Base-by-base conservation (phyloP, 2,797 vertebrate genomes). In the Manis crassicaudata region DNA sequence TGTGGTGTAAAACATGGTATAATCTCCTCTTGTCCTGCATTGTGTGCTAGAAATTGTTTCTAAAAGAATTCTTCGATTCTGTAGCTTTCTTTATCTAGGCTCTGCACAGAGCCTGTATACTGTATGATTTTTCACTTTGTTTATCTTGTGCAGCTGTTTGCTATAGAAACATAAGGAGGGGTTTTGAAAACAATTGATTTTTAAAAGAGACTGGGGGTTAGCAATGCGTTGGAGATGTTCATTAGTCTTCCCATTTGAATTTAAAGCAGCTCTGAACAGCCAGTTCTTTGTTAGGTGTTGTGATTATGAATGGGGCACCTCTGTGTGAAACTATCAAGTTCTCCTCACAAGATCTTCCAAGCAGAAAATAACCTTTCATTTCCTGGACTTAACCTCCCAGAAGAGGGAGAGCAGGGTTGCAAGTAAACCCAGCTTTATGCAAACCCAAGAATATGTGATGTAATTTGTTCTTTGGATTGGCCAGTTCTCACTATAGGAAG, bases 321-420 rank as follows among this genome's bases (percentile, higher is more conserved):
- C 96, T 95, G 96, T 96, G 96, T 95, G 95, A 97, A 97, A 94
- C 96, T 83, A 92, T 88, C 79, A 96, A 80, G 83, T 96, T 97
- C 91, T 92, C 95, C 89, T 96, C 97, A 95, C 58, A 92, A 96
- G 96, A 94, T 52, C 96, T 96, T 97, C 83, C 97, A 96, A 95
- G 97, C 88, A 95, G 96, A 97, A 98, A 97, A 95, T 87, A 97
- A 97, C 86, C 96, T 96, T 97, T 96, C 90, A 92, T 92, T 96
- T 96, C 82, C 86, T 81, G 83, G 95, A 35, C 62, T 97, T 96
- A 77, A 77, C 86, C 95, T 95, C 95, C 90, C 94, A 83, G 88
- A 92, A 93, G 17, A 21, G 52, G 46, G 81, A 65, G 43, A 58
- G 37, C 79, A 65, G 17, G 63, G 20, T 88, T 83, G 58, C 68